Evolutionary conservation across 1,140 invertebrate genomes (phyloP).

Genomic region (Drepana arcuata): DNA sequence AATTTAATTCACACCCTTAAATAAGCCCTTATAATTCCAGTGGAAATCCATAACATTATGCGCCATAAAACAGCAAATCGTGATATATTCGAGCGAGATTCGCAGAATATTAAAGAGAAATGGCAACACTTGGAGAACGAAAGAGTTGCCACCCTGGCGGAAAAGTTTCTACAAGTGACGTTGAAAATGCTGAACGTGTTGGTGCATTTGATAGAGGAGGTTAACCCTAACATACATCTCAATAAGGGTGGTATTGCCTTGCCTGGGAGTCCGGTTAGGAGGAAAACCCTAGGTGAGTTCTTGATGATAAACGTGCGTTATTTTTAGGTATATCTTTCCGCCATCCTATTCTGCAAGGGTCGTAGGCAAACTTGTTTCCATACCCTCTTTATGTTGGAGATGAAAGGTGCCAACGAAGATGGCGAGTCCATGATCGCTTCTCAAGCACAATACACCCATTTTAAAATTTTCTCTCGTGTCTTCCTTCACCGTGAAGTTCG

Average conservation of each 20-base stretch:
- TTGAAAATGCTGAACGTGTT: constrained; percentile 82
- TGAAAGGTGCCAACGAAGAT: too few species aligned
- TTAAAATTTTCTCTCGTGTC: too few species aligned
- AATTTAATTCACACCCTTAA: too few species aligned
- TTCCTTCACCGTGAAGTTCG: too few species aligned
- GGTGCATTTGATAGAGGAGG: constrained; percentile 83
- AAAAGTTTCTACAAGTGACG: constrained; percentile 78
- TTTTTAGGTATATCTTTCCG: too few species aligned
- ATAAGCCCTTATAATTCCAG: too few species aligned
- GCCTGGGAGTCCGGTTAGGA: constrained; percentile 68
- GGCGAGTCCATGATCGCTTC: too few species aligned
- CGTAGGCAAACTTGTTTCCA: too few species aligned
- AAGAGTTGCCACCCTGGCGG: constrained; percentile 59
- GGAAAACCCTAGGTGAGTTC: constrained; percentile 54
- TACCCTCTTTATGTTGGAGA: too few species aligned
- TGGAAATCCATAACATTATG: constrained; percentile 62
- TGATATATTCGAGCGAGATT: constrained; percentile 52
- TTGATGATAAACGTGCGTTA: too few species aligned
- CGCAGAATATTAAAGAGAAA: constrained; percentile 29
- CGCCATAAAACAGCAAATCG: constrained; percentile 36
- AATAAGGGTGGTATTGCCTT: constrained; percentile 70
- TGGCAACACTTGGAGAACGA: constrained; percentile 75
- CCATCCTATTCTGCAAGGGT: too few species aligned
- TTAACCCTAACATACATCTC: constrained; percentile 74
- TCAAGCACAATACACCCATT: too few species aligned